These are phyloP conservation scores for Macroramphosus scolopax DNA, from an alignment of 2,797 vertebrate genomes.

Conservation along the genomic window DNA sequence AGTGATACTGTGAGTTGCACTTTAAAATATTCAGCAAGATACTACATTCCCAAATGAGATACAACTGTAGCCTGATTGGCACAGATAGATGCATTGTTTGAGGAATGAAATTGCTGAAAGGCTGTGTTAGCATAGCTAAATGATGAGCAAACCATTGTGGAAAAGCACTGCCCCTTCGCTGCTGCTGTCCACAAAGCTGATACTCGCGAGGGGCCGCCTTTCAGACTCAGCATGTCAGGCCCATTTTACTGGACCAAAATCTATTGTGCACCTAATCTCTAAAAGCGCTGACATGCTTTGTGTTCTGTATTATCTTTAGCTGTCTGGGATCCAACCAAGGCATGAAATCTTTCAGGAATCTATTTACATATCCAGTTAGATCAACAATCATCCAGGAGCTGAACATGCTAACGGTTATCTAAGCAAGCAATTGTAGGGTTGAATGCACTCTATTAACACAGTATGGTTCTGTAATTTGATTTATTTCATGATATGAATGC, in stretches of 20 bases:
- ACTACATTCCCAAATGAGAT: slow-evolving; percentile 42
- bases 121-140: slow-evolving; percentile 12
- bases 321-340: slow-evolving; percentile 61
- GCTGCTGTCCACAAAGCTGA: slow-evolving; percentile 44
- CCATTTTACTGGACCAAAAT: slow-evolving; percentile 72
- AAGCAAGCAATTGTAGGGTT: slow-evolving; percentile 28
- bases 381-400: slow-evolving; percentile 46
- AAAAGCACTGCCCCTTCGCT: slow-evolving; percentile 36
- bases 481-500: slow-evolving; percentile 6
- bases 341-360: slow-evolving; percentile 68
- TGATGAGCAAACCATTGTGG: slow-evolving; percentile 28
- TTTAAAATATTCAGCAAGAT: slow-evolving; percentile 70
- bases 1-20: slow-evolving; percentile 47
- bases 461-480: slow-evolving; percentile 18
- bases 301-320: slow-evolving; percentile 72
- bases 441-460: slow-evolving; percentile 18
- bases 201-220: slow-evolving; percentile 41
- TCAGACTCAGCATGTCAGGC: slow-evolving; percentile 64
- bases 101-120: slow-evolving; percentile 29
- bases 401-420: slow-evolving; percentile 57
- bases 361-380: slow-evolving; percentile 62
- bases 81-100: slow-evolving; percentile 24
- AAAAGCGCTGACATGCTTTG: slow-evolving; percentile 77
- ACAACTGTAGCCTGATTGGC: slow-evolving; percentile 39
- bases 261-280: slow-evolving; percentile 75